Percentiles rank a stretch among this genome's conserved stretches.
Evolutionary conservation across 2,113 vertebrate species (phyloP).

Genomic region (Rhea pennata): DNA sequence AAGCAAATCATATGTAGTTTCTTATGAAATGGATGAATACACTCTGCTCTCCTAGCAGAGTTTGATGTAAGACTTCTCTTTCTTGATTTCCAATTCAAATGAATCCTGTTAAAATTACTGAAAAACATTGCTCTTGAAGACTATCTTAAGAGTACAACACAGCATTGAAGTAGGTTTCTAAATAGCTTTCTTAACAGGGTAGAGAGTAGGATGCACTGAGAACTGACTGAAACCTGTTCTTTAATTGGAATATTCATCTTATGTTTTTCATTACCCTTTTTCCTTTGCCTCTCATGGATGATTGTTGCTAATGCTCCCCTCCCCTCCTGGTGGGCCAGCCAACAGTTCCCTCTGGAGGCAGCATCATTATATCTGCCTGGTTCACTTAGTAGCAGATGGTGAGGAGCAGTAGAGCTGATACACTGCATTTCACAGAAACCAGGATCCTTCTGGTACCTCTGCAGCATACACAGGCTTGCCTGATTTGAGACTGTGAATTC

Average conservation of each 20-base stretch:
- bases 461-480: conserved; percentile 52
- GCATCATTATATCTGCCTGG: conserved; percentile 72
- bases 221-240: conserved; percentile 57
- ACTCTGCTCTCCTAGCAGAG: conserved; percentile 38
- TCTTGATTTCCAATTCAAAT: conserved; percentile 64
- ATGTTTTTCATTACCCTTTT: conserved; percentile 59
- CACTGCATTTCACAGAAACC: conserved; percentile 73
- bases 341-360: conserved; percentile 73
- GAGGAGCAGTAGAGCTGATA: conserved; percentile 73
- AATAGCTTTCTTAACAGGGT: conserved; percentile 41
- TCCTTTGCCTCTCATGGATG: conserved; percentile 65
- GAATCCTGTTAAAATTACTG: conserved; percentile 34
- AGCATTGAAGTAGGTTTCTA: background rate
- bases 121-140: conserved; percentile 32
- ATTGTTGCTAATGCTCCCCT: conserved; percentile 62
- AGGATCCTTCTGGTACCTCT: conserved; percentile 71
- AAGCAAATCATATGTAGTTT: conserved; percentile 1
- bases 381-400: conserved; percentile 72
- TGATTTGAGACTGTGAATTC: conserved; percentile 59
- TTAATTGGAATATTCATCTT: conserved; percentile 68
- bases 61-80: conserved; percentile 35
- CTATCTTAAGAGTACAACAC: conserved; percentile 30
- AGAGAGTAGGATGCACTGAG: conserved; percentile 12
- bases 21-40: conserved; percentile 11
- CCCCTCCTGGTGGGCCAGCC: conserved; percentile 71